Percentiles rank a stretch among this genome's conserved stretches.
Evolutionary conservation across 1,140 invertebrate genomes (phyloP).

Genomic region (Drosophila persimilis): DNA sequence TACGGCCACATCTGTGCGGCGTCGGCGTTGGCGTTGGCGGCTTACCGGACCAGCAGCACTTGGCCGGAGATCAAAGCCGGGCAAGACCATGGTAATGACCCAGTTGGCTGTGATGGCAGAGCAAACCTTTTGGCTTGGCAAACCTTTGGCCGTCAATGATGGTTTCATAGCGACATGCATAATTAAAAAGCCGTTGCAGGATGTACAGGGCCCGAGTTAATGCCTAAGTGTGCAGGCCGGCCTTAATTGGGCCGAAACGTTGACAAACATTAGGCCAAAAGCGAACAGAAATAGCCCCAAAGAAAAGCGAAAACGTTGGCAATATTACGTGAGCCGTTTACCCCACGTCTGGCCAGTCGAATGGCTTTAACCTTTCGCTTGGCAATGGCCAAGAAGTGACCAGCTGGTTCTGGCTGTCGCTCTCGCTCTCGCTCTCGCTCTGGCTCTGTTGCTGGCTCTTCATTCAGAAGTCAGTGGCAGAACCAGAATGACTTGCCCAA

Average conservation of each 20-base stretch:
- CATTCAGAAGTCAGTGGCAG: not conserved
- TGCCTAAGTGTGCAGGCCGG: constrained; percentile 25
- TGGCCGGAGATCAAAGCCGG: constrained; percentile 37
- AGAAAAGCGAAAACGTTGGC: constrained; percentile 10
- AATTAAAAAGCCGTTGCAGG: constrained; percentile 70
- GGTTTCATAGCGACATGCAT: constrained; percentile 65
- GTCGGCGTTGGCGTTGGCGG: too few relatives aligned
- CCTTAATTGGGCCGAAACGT: constrained; percentile 38
- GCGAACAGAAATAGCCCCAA: not conserved
- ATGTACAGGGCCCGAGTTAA: constrained; percentile 29
- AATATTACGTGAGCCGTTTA: constrained; percentile 27
- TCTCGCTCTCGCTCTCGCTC: too few relatives aligned
- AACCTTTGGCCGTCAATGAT: constrained; percentile 42
- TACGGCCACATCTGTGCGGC: constrained; percentile 25
- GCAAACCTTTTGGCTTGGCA: not conserved
- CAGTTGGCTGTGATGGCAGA: constrained; percentile 41
- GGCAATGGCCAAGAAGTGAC: constrained; percentile 10
- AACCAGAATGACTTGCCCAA: constrained; percentile 54
- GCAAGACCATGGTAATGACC: constrained; percentile 61
- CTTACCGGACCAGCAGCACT: constrained; percentile 28
- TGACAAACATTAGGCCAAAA: constrained; percentile 22
- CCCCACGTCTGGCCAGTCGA: constrained; percentile 34
- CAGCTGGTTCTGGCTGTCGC: constrained; percentile 43
- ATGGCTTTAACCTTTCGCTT: constrained; percentile 34
- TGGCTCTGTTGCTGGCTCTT: too few relatives aligned